Base-by-base conservation (phyloP, 2,888 invertebrate genomes). In the Drosophila silvestris region DNA sequence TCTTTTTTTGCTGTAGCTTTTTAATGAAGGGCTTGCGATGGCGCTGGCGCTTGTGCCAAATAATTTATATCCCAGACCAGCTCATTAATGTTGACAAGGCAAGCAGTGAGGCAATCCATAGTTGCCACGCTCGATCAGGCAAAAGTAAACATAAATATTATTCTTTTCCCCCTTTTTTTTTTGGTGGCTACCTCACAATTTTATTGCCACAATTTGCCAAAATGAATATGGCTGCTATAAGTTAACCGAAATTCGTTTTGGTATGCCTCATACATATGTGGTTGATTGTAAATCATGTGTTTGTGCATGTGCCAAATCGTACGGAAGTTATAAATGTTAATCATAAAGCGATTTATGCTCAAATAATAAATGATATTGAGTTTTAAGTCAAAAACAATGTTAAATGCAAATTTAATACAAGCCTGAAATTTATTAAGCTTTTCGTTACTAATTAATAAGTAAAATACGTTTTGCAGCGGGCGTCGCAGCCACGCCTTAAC, bases 371-470 rank as follows among this genome's bases (percentile, higher is more conserved):
- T 84, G 76, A 71, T 72, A 69, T 70, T 53, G 68, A 56, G 58
- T 32, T 33, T 44, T 33, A 26, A 32, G 3, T 22, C 16, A 35
- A 33, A 33, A 41, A 52, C 47, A 26, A 47, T 26, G 39, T 58
- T 63, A 53, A 79, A 85, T 89, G 85, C 87, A 89, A 89, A 85
- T 85, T 79, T 81, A 68, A 74, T 75, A 73, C 82, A 69, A 79
- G 75, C 67, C 54, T 33, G 32, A 74, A 80, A 86, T 89, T 86
- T 82, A 85, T 87, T 61, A 77, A 80, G 68, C 76, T 79, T 79
- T 84, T 77, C 74, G 76, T 77, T 81, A 62, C 89, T 86, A 89
- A 86, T 86, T 86, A 86, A 86, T 86, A 86, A 86, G 87, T 87
- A 87, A 89, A 82, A 80, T 71, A 72, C 76, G 65, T 67, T 69